Percentiles rank a stretch among this genome's conserved stretches.
Conservation (phyloP, 1,140 invertebrate genomes). For the Pectinophora gossypiella region DNA sequence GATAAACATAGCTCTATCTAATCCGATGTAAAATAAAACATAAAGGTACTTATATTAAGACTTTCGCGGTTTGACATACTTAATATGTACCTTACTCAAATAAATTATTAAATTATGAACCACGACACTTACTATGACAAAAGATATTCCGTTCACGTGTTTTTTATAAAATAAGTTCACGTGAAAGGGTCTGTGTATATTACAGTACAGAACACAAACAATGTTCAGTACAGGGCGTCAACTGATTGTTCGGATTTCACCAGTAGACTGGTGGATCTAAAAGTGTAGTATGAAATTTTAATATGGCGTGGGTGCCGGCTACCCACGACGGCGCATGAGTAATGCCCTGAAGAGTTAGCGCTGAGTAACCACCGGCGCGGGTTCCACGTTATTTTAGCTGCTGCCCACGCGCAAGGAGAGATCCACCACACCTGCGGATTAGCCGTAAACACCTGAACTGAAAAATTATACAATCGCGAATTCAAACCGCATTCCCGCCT, state of each 20-base stretch:
- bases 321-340: slow-evolving; percentile 52
- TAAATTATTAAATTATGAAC: too few relatives aligned
- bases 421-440: slow-evolving; percentile 56
- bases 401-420: slow-evolving; percentile 49
- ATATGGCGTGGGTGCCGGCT: slow-evolving; percentile 53
- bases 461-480: slow-evolving; percentile 48
- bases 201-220: too few relatives aligned
- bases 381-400: slow-evolving; percentile 57
- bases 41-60: too few relatives aligned
- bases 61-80: too few relatives aligned
- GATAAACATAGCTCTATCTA: too few relatives aligned
- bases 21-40: too few relatives aligned
- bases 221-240: too few relatives aligned
- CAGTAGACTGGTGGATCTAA: slow-evolving; percentile 28
- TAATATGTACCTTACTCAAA: too few relatives aligned
- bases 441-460: slow-evolving; percentile 53
- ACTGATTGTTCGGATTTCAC: slow-evolving; percentile 30
- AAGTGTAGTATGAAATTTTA: slow-evolving; percentile 56
- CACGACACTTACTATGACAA: too few relatives aligned
- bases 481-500: slow-evolving; percentile 10
- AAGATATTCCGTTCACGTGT: too few relatives aligned
- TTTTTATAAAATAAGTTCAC: too few relatives aligned
- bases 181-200: too few relatives aligned
- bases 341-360: slow-evolving; percentile 38
- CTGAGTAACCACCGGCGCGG: slow-evolving; percentile 43